Base-by-base conservation (phyloP, 1,140 invertebrate genomes). In the Drosophila melanica region DNA sequence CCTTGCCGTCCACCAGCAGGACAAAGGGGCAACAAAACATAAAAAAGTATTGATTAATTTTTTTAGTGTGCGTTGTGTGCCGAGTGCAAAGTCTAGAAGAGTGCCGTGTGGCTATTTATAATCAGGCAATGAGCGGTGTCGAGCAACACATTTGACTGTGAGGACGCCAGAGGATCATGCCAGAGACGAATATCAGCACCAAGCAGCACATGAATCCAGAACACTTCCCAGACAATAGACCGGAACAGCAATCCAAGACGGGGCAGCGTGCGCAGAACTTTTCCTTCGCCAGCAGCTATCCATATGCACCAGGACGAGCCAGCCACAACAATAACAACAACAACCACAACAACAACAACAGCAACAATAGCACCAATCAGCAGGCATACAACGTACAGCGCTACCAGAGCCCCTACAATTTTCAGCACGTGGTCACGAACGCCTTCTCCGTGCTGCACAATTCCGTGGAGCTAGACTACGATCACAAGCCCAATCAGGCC, bases 401-500 rank as follows among this genome's bases (percentile, higher is more conserved):
- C 45, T 85, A 77, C 58, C 68, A 80, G 57, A 91, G 79, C 23
- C 75, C 70, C 12, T 86, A 76, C 67, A 65, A 79, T 54, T 79
- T 80, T 58, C 79, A 90, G 60, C 82, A 87, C 79, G 72, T 90
- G 59, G 84, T 90, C 10, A 80, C 78, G 54, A 76, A 86, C 59
- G 65, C 90, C 9, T 91, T 91, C 51, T 79, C 90, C 1, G 78
- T 91, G 41, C 70, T 91, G 44, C 84, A 84, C 64, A 84, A 90
- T 30, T 73, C 75, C 12, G 63, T 85, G 11, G 86, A 84, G 35
- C 23, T 20, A 8, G 67, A 80, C n/a, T 58, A 60, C 42, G 79
- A 79, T 2, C 55, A 39, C 44, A 93, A 93, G 75, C 93, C 93
- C 9, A 93, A 93, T 71, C 81, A 86, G 45, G 92, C 92, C 63